Evolutionary conservation across 2,888 invertebrate genomes (phyloP).

Genomic region (Trissonchulus latispiculum): DNA sequence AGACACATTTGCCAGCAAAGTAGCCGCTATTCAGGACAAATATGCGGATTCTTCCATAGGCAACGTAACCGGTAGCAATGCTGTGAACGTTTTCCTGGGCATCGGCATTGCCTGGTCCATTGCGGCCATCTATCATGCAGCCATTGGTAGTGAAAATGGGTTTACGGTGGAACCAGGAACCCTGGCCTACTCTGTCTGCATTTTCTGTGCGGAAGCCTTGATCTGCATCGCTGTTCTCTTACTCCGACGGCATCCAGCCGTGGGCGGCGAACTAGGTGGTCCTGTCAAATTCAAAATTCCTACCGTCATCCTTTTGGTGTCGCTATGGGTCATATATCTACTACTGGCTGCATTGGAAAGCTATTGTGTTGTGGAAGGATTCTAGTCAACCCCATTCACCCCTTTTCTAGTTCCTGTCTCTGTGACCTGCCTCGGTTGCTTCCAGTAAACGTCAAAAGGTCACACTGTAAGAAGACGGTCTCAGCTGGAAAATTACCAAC

Average conservation of each 20-base stretch:
- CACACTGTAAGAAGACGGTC: no score
- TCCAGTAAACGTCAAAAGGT: no score
- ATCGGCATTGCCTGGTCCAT: slow-evolving; percentile 73
- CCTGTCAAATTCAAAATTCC: slow-evolving; percentile 61
- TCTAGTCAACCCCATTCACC: slow-evolving; percentile 25
- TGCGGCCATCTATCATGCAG: slow-evolving; percentile 58
- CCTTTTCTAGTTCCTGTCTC: no score
- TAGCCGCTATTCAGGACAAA: slow-evolving; percentile 90
- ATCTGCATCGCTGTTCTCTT: slow-evolving; percentile 39
- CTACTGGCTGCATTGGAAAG: slow-evolving; percentile 85
- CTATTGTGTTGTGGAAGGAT: slow-evolving; percentile 76
- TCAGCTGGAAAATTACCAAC: no score
- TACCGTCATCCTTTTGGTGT: slow-evolving; percentile 68
- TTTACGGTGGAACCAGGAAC: slow-evolving; percentile 60
- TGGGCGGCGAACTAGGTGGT: slow-evolving; percentile 68
- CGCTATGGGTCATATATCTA: slow-evolving; percentile 83
- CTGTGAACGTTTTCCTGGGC: slow-evolving; percentile 95
- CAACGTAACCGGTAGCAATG: slow-evolving; percentile 97
- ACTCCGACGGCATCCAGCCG: slow-evolving; percentile 32
- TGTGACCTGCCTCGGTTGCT: no score
- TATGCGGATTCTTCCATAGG: slow-evolving; percentile 89
- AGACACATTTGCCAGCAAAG: slow-evolving; percentile 99
- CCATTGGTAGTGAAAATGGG: slow-evolving; percentile 7
- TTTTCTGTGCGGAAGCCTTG: slow-evolving; percentile 55
- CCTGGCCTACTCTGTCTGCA: slow-evolving; percentile 91